Base-by-base conservation (phyloP, 2,113 vertebrate species). In the Notothenia coriiceps region DNA sequence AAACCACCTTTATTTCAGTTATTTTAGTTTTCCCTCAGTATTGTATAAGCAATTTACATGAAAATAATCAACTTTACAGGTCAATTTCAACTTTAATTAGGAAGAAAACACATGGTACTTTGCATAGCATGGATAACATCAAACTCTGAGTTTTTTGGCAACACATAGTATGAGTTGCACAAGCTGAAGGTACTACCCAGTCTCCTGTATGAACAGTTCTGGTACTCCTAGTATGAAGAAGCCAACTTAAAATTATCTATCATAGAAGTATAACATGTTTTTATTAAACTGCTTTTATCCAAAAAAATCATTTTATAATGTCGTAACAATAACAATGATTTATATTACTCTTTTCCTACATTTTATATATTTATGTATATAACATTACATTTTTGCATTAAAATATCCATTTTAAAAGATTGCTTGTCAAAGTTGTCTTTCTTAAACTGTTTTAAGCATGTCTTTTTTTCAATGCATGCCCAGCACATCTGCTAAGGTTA, bases 371-470 rank as follows among this genome's bases (percentile, higher is more conserved):
- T 82, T 81, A 87, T 92, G 79, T 94, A 86, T 90, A 85, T 87
- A 92, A 84, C 85, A 80, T 64, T 49, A 72, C 83, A 40, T 89
- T 89, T 93, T 87, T 93, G 76, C 90, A 94, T 91, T 93, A 94
- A 94, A 95, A 87, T 77, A 69, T 82, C 76, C 54, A 70, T 85
- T 88, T 84, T 71, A 47, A 89, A 91, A 75, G 57, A 35, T 4
- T 0, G 57, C 43, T 67, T 35, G 52, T 29, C 8, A 2, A 46
- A 43, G 44, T 54, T 79, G 79, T 89, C 69, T 0, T 79, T 3
- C 56, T 84, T 86, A 44, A 8, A 66, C 22, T 72, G 50, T 79
- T 74, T 63, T 33, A 20, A 43, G 49, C 18, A 15, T 66, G 68
- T 67, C 12, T 64, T 51, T 35, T 80, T 60, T 49, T 74, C 54